These are phyloP conservation scores for Didymodactylos carnosus DNA, from an alignment of 2,888 invertebrate species.

Conservation along the genomic window DNA sequence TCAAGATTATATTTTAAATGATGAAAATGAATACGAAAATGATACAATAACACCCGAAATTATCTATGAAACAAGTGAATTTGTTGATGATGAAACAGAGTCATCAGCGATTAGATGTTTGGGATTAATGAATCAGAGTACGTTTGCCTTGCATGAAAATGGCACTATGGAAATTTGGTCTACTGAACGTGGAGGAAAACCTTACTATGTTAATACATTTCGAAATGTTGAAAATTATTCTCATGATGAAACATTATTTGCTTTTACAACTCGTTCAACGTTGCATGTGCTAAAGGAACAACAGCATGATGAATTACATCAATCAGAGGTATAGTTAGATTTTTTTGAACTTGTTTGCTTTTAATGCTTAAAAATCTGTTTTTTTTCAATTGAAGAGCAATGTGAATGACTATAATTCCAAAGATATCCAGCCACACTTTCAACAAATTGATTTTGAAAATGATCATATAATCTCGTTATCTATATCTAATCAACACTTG, in stretches of 20 bases:
- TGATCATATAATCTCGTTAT: not conserved
- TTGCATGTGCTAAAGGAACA: too few relatives aligned
- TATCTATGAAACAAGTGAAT: not conserved
- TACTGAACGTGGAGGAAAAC: not conserved
- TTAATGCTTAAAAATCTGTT: too few relatives aligned
- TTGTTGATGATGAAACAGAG: not conserved
- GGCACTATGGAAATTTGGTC: not conserved
- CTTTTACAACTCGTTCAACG: not conserved
- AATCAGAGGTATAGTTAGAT: too few relatives aligned
- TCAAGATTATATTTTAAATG: not conserved
- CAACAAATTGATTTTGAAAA: not conserved
- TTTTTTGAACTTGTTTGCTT: too few relatives aligned
- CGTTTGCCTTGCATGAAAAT: not conserved
- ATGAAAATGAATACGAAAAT: not conserved
- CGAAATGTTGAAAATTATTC: not conserved
- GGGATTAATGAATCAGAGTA: not conserved
- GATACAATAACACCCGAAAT: too few relatives aligned
- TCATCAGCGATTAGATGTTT: not conserved
- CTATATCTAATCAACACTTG: not conserved
- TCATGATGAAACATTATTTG: not conserved
- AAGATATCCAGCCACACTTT: too few relatives aligned
- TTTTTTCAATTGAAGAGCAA: too few relatives aligned
- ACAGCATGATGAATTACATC: too few relatives aligned
- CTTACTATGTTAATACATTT: not conserved
- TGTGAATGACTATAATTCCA: too few relatives aligned